Percentiles rank a stretch among this genome's conserved stretches.
These are phyloP conservation scores for Busseola fusca DNA, from an alignment of 2,888 invertebrate species.

Conservation along the genomic window DNA sequence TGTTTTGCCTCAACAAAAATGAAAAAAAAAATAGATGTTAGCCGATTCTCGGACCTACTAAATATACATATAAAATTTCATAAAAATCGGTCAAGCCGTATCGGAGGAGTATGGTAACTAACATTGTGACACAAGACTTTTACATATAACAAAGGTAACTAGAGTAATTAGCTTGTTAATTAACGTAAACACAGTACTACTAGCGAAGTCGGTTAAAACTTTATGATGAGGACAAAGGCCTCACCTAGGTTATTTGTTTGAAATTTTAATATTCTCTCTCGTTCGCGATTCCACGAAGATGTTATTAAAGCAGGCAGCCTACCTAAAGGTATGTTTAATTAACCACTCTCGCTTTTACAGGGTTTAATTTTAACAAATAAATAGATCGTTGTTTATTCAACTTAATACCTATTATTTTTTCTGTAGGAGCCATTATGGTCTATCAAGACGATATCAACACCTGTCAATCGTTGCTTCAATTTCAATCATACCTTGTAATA, in stretches of 20 bases:
- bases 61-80: too few relatives aligned
- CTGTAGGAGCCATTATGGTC: background rate
- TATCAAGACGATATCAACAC: conserved; percentile 9
- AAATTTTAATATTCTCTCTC: conserved; percentile 32
- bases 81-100: too few relatives aligned
- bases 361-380: conserved; percentile 33
- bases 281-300: conserved; percentile 17
- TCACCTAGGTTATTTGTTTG: conserved; percentile 7
- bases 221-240: conserved; percentile 16
- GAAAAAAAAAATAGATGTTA: too few relatives aligned
- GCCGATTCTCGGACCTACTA: too few relatives aligned
- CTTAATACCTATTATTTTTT: conserved; percentile 15
- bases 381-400: conserved; percentile 26
- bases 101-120: too few relatives aligned
- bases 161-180: conserved; percentile 26
- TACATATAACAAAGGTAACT: too few relatives aligned
- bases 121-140: too few relatives aligned
- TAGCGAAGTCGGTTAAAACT: conserved; percentile 13
- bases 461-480: conserved; percentile 16
- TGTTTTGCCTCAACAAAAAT: too few relatives aligned
- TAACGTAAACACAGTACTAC: conserved; percentile 8
- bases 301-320: conserved; percentile 3
- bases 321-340: conserved; percentile 28
- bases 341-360: conserved; percentile 35
- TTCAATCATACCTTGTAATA: conserved; percentile 24